Conservation (phyloP, 2,113 vertebrate genomes). For the Mustelus asterias region DNA sequence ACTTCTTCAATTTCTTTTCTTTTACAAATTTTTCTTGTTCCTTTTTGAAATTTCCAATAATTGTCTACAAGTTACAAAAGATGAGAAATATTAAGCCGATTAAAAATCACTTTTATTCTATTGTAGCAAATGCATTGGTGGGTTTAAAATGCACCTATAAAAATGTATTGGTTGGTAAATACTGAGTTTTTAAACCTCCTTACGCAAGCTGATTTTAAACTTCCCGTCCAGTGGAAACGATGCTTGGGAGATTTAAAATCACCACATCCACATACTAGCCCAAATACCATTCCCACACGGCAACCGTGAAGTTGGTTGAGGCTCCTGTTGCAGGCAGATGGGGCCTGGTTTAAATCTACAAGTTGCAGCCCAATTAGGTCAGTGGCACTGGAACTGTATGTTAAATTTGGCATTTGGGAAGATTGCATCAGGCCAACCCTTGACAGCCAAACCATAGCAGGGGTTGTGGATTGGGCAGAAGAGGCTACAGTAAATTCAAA, state of each 20-base stretch:
- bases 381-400: neutral
- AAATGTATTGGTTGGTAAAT: neutral
- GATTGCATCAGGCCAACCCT: neutral
- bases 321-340: neutral
- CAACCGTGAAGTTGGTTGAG: neutral
- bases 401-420: neutral
- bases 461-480: neutral
- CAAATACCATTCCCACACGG: neutral
- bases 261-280: neutral
- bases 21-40: conserved; percentile 41
- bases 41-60: conserved; percentile 40
- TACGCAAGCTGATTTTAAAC: neutral
- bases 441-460: neutral
- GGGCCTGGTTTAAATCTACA: neutral
- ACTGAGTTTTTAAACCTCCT: neutral
- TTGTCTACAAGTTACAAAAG: conserved; percentile 28
- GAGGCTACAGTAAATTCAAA: neutral
- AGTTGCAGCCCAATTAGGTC: no score
- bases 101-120: neutral
- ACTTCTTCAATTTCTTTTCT: conserved; percentile 35
- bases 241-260: neutral
- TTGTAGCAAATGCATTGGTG: neutral
- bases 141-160: neutral
- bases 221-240: neutral
- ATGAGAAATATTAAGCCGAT: neutral